Evolutionary conservation across 2,113 vertebrate species (phyloP).

Genomic region (Egretta garzetta): DNA sequence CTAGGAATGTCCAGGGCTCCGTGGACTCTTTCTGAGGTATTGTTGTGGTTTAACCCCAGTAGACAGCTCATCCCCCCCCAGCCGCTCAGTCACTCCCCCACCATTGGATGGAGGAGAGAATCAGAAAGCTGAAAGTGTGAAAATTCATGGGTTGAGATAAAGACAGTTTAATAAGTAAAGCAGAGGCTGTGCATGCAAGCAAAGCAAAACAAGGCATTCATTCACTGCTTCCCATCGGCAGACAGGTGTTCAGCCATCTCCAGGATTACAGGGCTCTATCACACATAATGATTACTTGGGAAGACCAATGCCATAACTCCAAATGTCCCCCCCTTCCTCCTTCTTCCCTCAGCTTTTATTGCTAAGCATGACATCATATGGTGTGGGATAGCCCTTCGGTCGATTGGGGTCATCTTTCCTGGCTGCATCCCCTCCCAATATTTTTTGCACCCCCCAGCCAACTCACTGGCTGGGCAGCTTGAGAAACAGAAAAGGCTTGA

Average conservation of each 20-base stretch:
- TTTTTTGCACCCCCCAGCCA: too few species aligned
- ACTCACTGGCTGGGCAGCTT: rapidly evolving
- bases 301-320: rapidly evolving
- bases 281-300: rapidly evolving
- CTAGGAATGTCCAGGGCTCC: background rate
- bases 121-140: background rate
- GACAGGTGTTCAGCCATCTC: background rate
- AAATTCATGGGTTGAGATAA: background rate
- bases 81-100: rapidly evolving
- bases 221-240: background rate
- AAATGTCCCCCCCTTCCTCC: rapidly evolving
- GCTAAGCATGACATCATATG: background rate
- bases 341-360: background rate
- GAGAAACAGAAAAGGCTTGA: background rate
- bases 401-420: background rate
- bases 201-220: background rate
- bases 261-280: background rate
- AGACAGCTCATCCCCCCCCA: background rate
- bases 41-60: background rate
- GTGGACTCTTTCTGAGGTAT: background rate
- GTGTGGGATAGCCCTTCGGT: background rate
- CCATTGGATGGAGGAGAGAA: background rate
- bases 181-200: background rate
- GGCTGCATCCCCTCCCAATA: background rate
- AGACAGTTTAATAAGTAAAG: background rate